Percentiles rank a stretch among this genome's conserved stretches.
These are phyloP conservation scores for Corythucha ciliata DNA, from an alignment of 2,888 invertebrate species.

Conservation along the genomic window DNA sequence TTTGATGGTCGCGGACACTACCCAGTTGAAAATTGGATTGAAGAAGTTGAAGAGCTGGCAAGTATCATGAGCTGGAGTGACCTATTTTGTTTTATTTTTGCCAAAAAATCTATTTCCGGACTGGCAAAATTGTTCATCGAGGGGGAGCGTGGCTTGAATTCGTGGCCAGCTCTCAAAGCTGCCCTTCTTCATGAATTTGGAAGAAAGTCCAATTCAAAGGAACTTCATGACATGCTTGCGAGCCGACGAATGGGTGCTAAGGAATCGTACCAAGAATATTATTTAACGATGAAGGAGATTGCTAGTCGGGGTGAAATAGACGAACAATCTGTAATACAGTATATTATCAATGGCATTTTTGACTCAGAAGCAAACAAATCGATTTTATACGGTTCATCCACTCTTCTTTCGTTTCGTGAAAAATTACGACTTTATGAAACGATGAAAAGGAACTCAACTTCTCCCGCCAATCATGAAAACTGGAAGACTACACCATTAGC, in stretches of 20 bases:
- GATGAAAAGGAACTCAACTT: constrained; percentile 7
- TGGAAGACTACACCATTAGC: too few species aligned
- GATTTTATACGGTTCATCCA: background rate
- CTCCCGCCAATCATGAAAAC: too few species aligned
- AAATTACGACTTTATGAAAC: constrained; percentile 1
- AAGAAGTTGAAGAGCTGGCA: background rate
- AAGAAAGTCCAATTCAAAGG: background rate
- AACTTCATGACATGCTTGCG: background rate
- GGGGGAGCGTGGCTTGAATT: too few species aligned
- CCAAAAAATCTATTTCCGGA: background rate
- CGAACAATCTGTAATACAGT: constrained; percentile 6
- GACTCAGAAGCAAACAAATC: background rate
- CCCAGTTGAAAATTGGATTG: constrained; percentile 7
- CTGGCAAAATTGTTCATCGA: too few species aligned
- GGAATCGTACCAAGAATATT: constrained; percentile 5
- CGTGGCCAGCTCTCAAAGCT: too few species aligned
- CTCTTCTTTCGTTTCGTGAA: background rate
- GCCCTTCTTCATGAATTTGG: constrained; percentile 3
- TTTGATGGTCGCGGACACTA: background rate
- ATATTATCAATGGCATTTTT: constrained; percentile 10
- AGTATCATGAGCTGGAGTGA: background rate
- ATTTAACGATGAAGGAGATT: constrained; percentile 5
- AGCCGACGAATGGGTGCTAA: background rate
- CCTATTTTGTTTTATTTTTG: background rate
- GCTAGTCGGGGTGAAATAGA: background rate